Evolutionary conservation across 2,113 vertebrate species (phyloP), one percentile per base, ranked within the genome.

Genomic region (Setophaga kirtlandii): DNA sequence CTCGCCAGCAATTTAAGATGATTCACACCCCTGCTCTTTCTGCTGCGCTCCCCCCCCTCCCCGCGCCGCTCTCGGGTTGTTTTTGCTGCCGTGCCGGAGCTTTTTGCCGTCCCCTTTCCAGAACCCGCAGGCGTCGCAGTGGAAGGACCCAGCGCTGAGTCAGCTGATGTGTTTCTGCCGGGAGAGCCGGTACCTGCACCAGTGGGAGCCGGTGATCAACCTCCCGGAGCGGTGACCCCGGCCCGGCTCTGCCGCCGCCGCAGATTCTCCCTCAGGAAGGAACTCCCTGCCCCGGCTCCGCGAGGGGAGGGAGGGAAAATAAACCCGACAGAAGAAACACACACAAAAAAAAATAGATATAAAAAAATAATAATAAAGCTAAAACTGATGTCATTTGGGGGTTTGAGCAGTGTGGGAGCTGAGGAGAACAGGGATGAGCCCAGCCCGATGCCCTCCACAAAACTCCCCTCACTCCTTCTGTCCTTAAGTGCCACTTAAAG

Each of bases 171-270:
- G 98, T 50, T 99, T 99, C 97, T 99, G 99, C 98, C 98, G 98
- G 95, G 99, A 99, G 97, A 99, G 99, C 80, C 99, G 99, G n/a
- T 98, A 98, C 91, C 95, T 98, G 98, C 99, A 99, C 87, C 99
- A 99, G 97, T 99, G 99, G 99, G 99, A 99, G 65, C 99, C 99
- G 0, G 98, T 99, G 56, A 98, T 99, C 80, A 99, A 99, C 97
- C 98, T 99, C 22, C 99, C 99, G 0, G 99, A 99, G 92, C 98
- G 99, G 97, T 99, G 99, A 99, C 76, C 28, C 84, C 39, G 10
- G 31, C 39, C 55, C 63, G 4, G 19, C 97, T 96, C 49, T 25
- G 47, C 47, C 49, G 13, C n/a, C 97, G 97, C 97, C 96, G 97
- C 98, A 95, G 97, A 97, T 98, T 98, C 97, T 97, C 96, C 98